A percentile compares a stretch with the other conserved stretches of the same genome.
phyloP scores from a whole-genome alignment of 2,797 vertebrate genomes.

The Takifugu ocellatus region DNA sequence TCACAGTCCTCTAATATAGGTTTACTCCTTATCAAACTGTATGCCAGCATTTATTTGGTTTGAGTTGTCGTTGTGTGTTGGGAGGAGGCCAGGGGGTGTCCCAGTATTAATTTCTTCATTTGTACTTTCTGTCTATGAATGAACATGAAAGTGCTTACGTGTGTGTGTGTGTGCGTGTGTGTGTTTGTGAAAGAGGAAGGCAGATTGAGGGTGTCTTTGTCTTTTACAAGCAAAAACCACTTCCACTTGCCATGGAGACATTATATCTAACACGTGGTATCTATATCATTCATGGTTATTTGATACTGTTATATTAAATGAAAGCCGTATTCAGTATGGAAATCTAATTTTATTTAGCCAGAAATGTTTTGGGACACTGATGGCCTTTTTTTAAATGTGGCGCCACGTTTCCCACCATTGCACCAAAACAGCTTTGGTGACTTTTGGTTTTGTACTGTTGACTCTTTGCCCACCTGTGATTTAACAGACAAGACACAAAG shows the following conservation, averaged over 20 bases:
- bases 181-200: neutral
- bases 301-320: slow-evolving; percentile 28
- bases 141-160: slow-evolving; percentile 26
- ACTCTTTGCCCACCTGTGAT: too few relatives aligned
- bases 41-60: slow-evolving; percentile 37
- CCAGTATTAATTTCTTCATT: slow-evolving; percentile 23
- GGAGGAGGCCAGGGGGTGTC: neutral
- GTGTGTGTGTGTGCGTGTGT: slow-evolving; percentile 17
- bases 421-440: too few relatives aligned
- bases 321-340: neutral
- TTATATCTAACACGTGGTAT: slow-evolving; percentile 3
- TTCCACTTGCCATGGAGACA: slow-evolving; percentile 13
- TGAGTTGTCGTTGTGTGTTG: slow-evolving; percentile 18
- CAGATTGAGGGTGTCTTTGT: neutral
- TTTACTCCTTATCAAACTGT: slow-evolving; percentile 47
- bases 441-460: too few relatives aligned
- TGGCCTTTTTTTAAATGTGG: too few relatives aligned
- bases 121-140: slow-evolving; percentile 52
- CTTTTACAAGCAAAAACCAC: slow-evolving; percentile 4
- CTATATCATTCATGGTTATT: slow-evolving; percentile 44
- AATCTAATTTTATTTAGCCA: too few relatives aligned
- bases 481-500: too few relatives aligned
- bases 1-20: slow-evolving; percentile 60
- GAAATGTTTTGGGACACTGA: too few relatives aligned
- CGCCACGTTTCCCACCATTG: too few relatives aligned